Base-by-base conservation (phyloP, 2,888 invertebrate genomes). In the Elgonia sp. region DNA sequence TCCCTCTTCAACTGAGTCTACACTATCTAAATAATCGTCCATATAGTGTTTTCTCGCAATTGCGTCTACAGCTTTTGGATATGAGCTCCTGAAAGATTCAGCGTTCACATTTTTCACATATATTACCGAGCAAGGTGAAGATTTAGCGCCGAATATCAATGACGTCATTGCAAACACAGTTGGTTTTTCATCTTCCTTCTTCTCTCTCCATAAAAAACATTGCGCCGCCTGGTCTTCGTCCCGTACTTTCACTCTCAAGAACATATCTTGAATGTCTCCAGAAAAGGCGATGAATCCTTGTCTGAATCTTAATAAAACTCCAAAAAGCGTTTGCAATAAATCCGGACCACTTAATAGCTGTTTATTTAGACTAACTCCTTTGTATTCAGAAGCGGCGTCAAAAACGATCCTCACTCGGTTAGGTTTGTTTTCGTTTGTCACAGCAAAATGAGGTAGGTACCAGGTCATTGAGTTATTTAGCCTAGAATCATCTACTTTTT, bases 261-360 rank as follows among this genome's bases (percentile, higher is more conserved):
- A 93, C 93, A 94, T 93, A 65, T 94, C 93, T 7, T 84, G 89
- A 0, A 94, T 92, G 67, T 94, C 94, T 0, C 92, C 88, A 89
- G 8, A 12, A 6, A 82, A 42, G 0, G 73, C 82, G 0, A 82
- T 20, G 0, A 20, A 12, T 21, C n/a, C 29, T 18, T 82, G 46
- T 16, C 82, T 42, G n/a, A 83, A 95, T 0, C 93, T 91, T 83
- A 93, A 90, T 62, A 67, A 21, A 4, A 67, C 46, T 9, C 67
- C 46, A 20, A 46, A 29, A 92, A 0, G 65, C 12, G 8, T 46
- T 1, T 69, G 20, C 16, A 69, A 39, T 5, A 37, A 18, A 14
- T 70, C 70, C 2, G 53, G 70, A 1, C 70, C 70, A 4, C n/a
- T 37, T 12, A 70, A 9, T 53, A 70, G n/a, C 0, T 70, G 12